These are phyloP conservation scores for Varecia variegata DNA, from an alignment of 2,797 vertebrate species.

Conservation along the genomic window DNA sequence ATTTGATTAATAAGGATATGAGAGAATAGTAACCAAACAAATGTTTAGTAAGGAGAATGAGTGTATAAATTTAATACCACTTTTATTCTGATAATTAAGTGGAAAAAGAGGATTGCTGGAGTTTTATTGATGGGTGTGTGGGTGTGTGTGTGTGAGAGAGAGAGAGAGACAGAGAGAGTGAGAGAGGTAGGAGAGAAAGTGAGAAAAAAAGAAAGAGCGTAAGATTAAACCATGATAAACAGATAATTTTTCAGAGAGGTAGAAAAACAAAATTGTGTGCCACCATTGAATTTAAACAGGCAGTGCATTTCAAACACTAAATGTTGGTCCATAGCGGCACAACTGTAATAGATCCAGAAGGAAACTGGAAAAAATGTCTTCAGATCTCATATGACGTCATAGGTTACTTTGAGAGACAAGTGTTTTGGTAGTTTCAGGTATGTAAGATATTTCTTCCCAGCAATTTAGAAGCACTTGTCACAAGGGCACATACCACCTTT, in stretches of 20 bases:
- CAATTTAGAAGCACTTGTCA: neutral
- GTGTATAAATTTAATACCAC: neutral
- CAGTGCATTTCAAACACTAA: neutral
- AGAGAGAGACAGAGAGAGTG: neutral
- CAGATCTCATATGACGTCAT: neutral
- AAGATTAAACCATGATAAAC: neutral
- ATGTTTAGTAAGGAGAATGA: neutral
- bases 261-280: neutral
- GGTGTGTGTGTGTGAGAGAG: fast-evolving
- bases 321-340: neutral
- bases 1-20: neutral
- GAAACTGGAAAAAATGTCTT: neutral
- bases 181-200: neutral
- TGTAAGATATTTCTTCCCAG: neutral
- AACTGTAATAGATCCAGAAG: neutral
- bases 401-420: neutral
- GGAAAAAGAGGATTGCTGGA: neutral
- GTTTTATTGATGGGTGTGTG: neutral
- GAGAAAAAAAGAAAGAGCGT: neutral
- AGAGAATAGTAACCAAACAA: neutral
- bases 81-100: neutral
- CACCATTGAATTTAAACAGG: neutral
- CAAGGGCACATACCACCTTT: neutral
- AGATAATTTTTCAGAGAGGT: neutral
- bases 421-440: neutral